Base-by-base conservation (phyloP, 2,888 invertebrate species). In the Alentia gelatinosa region DNA sequence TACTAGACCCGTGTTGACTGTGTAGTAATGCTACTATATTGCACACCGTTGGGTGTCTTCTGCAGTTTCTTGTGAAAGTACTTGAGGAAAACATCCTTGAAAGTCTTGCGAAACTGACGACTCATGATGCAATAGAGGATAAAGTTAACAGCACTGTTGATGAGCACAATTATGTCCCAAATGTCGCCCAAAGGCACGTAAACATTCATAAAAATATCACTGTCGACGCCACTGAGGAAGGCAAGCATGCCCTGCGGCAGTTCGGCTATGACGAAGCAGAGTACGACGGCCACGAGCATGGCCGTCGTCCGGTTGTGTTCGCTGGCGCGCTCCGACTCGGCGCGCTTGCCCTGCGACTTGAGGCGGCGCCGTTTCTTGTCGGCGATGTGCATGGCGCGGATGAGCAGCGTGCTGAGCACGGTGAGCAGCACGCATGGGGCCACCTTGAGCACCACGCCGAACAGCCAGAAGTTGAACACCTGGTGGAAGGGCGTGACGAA, bases 101-200 rank as follows among this genome's bases (percentile, higher is more conserved):
- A 97, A 0, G 97, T 97, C 90, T 96, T 94, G 26, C 99, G 97
- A 96, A 99, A 99, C 97, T 98, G 98, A 93, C 98, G 97, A 92
- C 98, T 98, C 99, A 99, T 99, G 90, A 98, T 97, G 95, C 98
- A 99, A 96, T 99, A 99, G 56, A 99, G 97, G 92, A 99, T 97
- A 95, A 99, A 99, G 96, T 98, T 99, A 92, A 99, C 98, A 0
- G 98, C 98, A 12, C 98, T 98, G 96, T 99, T 99, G 94, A 98
- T 96, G 91, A 99, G 97, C 0, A 99, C 98, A 94, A 99, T 96
- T 92, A 98, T 97, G 96, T 99, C 99, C 98, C 98, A 98, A 90
- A 98, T 96, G 95, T 98, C 98, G 26, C 96, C 96, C 68, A 96
- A 94, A 75, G 95, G 95, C 23, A 95, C 94, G 96, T 99, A 99